A percentile compares a stretch with the other conserved stretches of the same genome.
Conservation (phyloP, 2,797 vertebrate genomes). For the Staurois parvus region DNA sequence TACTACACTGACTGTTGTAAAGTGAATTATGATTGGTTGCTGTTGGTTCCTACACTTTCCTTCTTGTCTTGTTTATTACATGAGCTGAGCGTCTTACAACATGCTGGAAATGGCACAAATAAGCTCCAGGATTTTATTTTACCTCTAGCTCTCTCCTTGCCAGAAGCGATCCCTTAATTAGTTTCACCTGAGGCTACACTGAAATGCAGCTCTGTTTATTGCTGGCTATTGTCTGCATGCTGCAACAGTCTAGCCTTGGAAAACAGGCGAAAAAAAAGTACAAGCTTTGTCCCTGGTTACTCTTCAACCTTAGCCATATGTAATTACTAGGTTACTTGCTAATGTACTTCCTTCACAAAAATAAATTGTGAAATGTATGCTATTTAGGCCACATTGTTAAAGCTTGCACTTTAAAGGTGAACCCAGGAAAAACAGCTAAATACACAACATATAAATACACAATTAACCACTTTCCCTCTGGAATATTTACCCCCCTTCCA, state of each 20-base stretch:
- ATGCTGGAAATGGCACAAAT: background rate
- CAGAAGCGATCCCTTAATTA: background rate
- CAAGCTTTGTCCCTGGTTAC: too few species aligned
- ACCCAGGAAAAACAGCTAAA: background rate
- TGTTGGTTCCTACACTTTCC: background rate
- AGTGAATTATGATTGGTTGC: background rate
- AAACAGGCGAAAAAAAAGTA: too few species aligned
- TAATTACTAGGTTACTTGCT: background rate
- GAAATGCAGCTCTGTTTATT: background rate
- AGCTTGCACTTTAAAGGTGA: background rate
- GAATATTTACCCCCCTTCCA: too few species aligned
- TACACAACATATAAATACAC: too few species aligned
- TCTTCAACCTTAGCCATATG: too few species aligned
- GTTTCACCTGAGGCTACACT: background rate
- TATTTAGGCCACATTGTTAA: background rate
- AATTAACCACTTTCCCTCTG: too few species aligned
- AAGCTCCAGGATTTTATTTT: background rate
- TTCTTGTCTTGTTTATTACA: background rate
- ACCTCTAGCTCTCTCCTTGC: background rate
- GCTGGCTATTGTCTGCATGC: background rate
- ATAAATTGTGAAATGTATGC: background rate
- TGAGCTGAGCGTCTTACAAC: background rate
- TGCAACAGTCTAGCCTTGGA: background rate
- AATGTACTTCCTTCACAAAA: background rate
- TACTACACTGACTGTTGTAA: too few species aligned